Evolutionary conservation across 1,140 invertebrate genomes (phyloP).

Genomic region (Euborellia annulipes): DNA sequence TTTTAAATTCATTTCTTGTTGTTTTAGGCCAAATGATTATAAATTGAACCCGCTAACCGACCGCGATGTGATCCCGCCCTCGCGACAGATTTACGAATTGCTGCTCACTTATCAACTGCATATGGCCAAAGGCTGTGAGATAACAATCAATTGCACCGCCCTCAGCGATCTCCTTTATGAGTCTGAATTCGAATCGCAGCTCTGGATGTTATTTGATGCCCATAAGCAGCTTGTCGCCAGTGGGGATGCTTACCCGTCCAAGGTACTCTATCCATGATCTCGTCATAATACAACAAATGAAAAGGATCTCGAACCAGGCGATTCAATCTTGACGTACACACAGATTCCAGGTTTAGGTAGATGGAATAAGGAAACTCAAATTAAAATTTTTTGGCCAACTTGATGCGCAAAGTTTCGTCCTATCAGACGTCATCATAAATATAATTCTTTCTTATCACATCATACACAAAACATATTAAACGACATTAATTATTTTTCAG

Average conservation of each 20-base stretch:
- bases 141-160: conserved; percentile 59
- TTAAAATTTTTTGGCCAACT: too few species aligned
- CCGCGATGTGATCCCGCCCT: conserved; percentile 72
- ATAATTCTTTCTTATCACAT: too few species aligned
- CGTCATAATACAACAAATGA: conserved; percentile 7
- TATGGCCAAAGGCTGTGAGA: conserved; percentile 64
- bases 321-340: background rate
- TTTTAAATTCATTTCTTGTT: conserved; percentile 10
- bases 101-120: conserved; percentile 74
- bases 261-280: conserved; percentile 35
- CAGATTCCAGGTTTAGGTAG: too few species aligned
- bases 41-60: conserved; percentile 57
- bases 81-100: conserved; percentile 78
- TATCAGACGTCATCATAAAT: too few species aligned
- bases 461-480: too few species aligned
- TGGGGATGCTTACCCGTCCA: conserved; percentile 78
- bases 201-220: conserved; percentile 91
- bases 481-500: too few species aligned
- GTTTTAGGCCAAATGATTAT: conserved; percentile 54
- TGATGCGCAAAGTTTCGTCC: too few species aligned
- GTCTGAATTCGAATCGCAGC: conserved; percentile 84
- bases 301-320: background rate
- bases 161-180: conserved; percentile 84
- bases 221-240: conserved; percentile 74
- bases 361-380: too few species aligned